Evolutionary conservation across 1,140 invertebrate genomes (phyloP).

Genomic region (Drosophila grimshawi): DNA sequence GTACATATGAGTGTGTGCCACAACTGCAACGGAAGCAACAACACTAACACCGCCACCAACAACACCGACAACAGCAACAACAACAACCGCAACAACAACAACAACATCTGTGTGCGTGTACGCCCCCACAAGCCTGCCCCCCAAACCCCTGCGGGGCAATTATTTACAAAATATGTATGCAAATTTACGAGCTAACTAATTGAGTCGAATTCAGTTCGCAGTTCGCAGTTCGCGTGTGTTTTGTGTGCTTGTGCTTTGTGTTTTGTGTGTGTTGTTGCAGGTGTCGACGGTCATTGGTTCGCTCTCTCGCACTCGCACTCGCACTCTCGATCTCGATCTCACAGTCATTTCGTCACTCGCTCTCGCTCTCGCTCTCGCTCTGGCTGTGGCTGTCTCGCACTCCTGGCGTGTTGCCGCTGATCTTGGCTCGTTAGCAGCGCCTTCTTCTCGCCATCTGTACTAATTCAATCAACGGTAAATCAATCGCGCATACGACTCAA

Average conservation of each 20-base stretch:
- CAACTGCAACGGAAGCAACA: slow-evolving; percentile 49
- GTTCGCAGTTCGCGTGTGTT: slow-evolving; percentile 30
- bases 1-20: slow-evolving; percentile 46
- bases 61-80: slow-evolving; percentile 5
- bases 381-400: slow-evolving; percentile 1
- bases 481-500: slow-evolving; percentile 33
- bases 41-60: slow-evolving; percentile 3
- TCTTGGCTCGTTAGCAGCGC: slow-evolving; percentile 14
- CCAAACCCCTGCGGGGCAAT: slow-evolving; percentile 51
- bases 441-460: slow-evolving; percentile 42
- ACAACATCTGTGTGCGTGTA: slow-evolving; percentile 19
- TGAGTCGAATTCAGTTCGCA: slow-evolving; percentile 66
- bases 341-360: background rate
- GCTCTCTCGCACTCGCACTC: slow-evolving; percentile 10
- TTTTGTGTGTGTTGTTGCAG: slow-evolving; percentile 59
- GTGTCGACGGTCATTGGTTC: slow-evolving; percentile 48
- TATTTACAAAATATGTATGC: slow-evolving; percentile 76
- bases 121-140: slow-evolving; percentile 11
- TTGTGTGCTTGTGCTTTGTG: slow-evolving; percentile 11
- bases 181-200: slow-evolving; percentile 82
- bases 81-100: slow-evolving; percentile 3
- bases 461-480: slow-evolving; percentile 61
- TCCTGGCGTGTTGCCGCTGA: slow-evolving; percentile 28
- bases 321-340: slow-evolving; percentile 16
- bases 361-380: slow-evolving; percentile 3